A percentile compares a stretch with the other conserved stretches of the same genome.
Conservation (phyloP, 2,888 invertebrate genomes). For the Pharmacophagus antenor region DNA sequence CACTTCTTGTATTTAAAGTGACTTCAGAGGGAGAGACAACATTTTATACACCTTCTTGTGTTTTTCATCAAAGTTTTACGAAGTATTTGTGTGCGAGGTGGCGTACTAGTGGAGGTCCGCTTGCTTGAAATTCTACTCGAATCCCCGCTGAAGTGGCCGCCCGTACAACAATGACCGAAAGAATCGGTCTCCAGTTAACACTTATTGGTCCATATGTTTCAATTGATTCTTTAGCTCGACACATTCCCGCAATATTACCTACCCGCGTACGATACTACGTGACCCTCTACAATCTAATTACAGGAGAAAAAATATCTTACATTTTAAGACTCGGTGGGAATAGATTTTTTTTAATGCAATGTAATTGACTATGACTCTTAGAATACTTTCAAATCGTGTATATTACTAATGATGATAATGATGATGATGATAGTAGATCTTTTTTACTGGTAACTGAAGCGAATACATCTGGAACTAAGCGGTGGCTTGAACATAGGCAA, state of each 20-base stretch:
- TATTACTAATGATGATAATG: too few relatives aligned
- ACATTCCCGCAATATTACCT: conserved; percentile 31
- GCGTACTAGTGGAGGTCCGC: conserved; percentile 37
- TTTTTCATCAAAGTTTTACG: conserved; percentile 19
- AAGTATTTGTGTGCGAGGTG: conserved; percentile 11
- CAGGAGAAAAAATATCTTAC: conserved; percentile 2
- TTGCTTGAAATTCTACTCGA: conserved; percentile 60
- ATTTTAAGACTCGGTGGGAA: background rate
- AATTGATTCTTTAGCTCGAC: conserved; percentile 56
- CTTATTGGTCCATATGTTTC: conserved; percentile 70
- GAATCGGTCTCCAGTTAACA: conserved; percentile 66
- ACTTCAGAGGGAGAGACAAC: background rate
- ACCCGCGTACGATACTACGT: conserved; percentile 13
- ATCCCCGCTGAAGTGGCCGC: conserved; percentile 56
- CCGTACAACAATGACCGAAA: conserved; percentile 59
- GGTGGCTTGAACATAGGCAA: too few relatives aligned
- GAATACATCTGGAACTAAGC: too few relatives aligned
- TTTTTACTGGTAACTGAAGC: too few relatives aligned
- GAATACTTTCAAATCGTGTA: too few relatives aligned
- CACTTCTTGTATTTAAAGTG: background rate
- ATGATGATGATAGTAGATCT: too few relatives aligned
- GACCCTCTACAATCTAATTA: conserved; percentile 13
- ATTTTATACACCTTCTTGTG: background rate
- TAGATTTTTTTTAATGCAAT: background rate
- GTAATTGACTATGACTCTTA: background rate